These are phyloP conservation scores for Pristionchus fissidentatus DNA, from an alignment of 2,888 invertebrate genomes.

Conservation along the genomic window DNA sequence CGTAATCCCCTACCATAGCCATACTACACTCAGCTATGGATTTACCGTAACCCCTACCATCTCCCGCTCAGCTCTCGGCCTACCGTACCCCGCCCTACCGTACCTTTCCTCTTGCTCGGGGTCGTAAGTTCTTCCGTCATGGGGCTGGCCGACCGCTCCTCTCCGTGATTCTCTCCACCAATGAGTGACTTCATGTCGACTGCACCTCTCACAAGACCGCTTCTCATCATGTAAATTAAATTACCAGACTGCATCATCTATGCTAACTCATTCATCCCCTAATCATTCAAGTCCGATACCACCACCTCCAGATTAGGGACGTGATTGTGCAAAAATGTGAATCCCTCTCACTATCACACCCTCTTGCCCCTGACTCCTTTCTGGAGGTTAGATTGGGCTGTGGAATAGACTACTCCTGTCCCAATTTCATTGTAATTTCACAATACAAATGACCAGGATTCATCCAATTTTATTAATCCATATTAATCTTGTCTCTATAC, in stretches of 20 bases:
- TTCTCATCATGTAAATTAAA: neutral
- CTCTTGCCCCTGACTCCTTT: too few relatives aligned
- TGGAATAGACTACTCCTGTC: too few relatives aligned
- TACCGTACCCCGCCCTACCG: too few relatives aligned
- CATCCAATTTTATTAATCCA: conserved; percentile 12
- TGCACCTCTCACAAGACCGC: neutral
- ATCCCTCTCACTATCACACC: too few relatives aligned
- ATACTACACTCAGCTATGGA: too few relatives aligned
- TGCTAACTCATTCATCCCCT: neutral
- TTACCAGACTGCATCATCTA: neutral
- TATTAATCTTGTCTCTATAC: too few relatives aligned
- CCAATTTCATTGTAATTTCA: too few relatives aligned
- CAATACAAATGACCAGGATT: neutral
- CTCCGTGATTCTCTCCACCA: neutral
- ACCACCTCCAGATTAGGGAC: neutral
- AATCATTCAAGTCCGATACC: neutral
- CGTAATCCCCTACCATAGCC: neutral
- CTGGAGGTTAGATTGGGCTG: too few relatives aligned
- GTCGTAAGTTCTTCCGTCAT: neutral
- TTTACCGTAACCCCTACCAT: too few relatives aligned
- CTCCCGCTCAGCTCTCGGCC: too few relatives aligned
- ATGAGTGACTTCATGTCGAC: neutral
- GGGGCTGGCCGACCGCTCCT: neutral
- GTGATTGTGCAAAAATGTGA: too few relatives aligned
- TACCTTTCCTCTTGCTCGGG: neutral